Evolutionary conservation across 2,888 invertebrate species (phyloP), one percentile per base, ranked within the genome.

Genomic region (Hoplodrina blanda): DNA sequence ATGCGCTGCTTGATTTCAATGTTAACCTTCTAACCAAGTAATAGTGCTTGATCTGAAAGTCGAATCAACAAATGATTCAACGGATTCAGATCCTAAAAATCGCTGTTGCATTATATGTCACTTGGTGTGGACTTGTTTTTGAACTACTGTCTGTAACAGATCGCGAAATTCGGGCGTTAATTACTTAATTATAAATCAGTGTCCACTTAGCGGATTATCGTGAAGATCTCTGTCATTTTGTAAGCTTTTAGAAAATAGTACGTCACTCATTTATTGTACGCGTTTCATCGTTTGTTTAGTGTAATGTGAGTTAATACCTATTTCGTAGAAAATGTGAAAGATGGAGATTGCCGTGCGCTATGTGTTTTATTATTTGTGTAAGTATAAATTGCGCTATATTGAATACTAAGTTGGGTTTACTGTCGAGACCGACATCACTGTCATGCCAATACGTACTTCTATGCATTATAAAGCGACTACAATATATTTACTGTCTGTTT

Each of bases 151-250:
- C 44, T 17, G 46, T 20, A 54, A n/a, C 62, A 61, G 41, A 60
- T 53, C 46, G 20, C 44, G 25, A 73, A 57, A 64, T 64, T 54
- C 46, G 41, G 82, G 68, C 65, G 64, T 53, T 65, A 60, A 77
- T 69, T 77, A 75, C 69, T 78, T 75, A 78, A 70, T 64, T 62
- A 65, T 59, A 64, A 78, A 74, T 79, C 87, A 85, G 84, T 90
- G 89, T 91, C 88, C 91, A 91, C 85, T 91, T 93, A 91, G 92
- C 89, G 84, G 91, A 90, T 90, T 92, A 86, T 91, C 88, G 87
- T 88, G 87, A 91, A 93, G 94, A 94, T 94, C 94, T 94, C 94
- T 87, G 76, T 83, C 85, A 78, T 81, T 83, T 80, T 80, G 66
- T 87, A 88, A 88, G 90, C 85, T 81, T 87, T 87, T 87, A 88